Percentiles rank a stretch among this genome's conserved stretches.
Conservation (phyloP, 2,113 vertebrate species). For the Saimiri boliviensis region DNA sequence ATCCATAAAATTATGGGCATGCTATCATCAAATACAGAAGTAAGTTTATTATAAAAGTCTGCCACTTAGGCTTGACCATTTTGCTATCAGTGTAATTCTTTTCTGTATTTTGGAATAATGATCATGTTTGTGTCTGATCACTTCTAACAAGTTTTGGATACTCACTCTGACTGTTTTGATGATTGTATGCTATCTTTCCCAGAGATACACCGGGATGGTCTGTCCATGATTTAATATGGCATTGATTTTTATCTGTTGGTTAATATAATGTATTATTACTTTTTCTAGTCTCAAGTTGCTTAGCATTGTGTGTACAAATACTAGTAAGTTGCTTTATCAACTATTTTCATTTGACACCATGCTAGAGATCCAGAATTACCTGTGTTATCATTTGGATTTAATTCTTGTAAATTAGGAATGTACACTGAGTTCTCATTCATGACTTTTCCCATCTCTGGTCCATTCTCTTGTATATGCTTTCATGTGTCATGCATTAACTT, state of each 20-base stretch:
- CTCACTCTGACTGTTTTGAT: conserved; percentile 20
- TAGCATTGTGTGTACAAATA: conserved; percentile 43
- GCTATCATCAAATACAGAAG: neutral
- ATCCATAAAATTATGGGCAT: neutral
- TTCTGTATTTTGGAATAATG: neutral
- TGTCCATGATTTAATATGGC: neutral
- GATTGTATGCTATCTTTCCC: neutral
- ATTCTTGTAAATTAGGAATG: conserved; percentile 60
- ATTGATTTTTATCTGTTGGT: conserved; percentile 40
- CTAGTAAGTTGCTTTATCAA: conserved; percentile 50
- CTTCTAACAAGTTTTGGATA: neutral
- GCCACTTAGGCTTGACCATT: neutral
- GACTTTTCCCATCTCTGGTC: neutral
- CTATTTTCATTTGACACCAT: neutral
- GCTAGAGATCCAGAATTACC: conserved; percentile 23
- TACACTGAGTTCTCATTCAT: conserved; percentile 31
- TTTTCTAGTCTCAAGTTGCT: conserved; percentile 36
- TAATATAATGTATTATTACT: conserved; percentile 38
- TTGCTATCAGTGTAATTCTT: neutral
- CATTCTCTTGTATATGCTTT: conserved; percentile 48
- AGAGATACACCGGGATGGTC: neutral
- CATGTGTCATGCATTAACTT: conserved; percentile 27
- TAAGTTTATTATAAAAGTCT: conserved; percentile 1
- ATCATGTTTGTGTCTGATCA: neutral
- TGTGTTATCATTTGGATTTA: conserved; percentile 25